These are phyloP conservation scores for Istiophorus platypterus DNA, from an alignment of 2,113 vertebrate species.

Conservation along the genomic window DNA sequence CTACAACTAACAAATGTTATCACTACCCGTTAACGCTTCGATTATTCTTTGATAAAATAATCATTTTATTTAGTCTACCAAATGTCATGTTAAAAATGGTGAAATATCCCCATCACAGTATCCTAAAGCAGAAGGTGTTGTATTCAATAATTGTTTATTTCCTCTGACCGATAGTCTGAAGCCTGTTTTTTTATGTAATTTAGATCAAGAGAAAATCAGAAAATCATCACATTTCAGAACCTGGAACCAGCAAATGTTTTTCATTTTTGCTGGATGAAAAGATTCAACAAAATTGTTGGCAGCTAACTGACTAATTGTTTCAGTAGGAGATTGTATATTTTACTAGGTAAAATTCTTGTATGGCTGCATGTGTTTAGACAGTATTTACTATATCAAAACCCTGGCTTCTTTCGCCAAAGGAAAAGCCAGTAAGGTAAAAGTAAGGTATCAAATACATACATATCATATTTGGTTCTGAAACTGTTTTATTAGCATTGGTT, in stretches of 20 bases:
- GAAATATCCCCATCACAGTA: background rate
- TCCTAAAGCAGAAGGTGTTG: background rate
- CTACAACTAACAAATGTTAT: background rate
- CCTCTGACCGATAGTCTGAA: background rate
- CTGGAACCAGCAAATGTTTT: too few relatives aligned
- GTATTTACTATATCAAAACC: too few relatives aligned
- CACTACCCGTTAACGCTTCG: background rate
- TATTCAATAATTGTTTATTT: background rate
- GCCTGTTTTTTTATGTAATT: background rate
- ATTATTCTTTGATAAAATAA: background rate
- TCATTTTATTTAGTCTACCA: background rate
- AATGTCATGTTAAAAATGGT: background rate
- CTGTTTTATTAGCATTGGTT: background rate
- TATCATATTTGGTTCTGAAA: background rate
- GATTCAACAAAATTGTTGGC: background rate
- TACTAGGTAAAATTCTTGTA: background rate
- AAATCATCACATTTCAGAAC: background rate
- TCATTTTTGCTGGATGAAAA: background rate
- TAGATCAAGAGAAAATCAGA: background rate
- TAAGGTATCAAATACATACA: background rate
- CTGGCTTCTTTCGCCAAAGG: too few relatives aligned
- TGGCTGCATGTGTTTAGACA: background rate
- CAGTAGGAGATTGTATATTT: background rate
- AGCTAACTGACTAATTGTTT: background rate
- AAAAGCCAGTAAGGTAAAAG: background rate